phyloP scores from a whole-genome alignment of 1,140 invertebrate species.

The Scaptomyza pallida region DNA sequence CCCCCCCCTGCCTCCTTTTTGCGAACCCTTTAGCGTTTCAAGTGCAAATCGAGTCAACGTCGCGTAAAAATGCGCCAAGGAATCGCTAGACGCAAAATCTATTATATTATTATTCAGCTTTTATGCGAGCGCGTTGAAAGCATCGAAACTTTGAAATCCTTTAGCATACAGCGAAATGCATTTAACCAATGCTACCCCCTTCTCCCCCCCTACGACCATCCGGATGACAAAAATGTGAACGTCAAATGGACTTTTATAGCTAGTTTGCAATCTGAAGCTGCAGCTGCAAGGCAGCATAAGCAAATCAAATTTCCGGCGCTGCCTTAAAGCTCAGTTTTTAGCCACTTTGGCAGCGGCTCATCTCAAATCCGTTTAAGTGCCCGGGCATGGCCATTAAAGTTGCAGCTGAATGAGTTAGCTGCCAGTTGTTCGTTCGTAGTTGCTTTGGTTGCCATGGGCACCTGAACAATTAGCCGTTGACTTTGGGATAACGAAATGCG shows the following conservation, averaged over 20 bases:
- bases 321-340: constrained; percentile 25
- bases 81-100: constrained; percentile 53
- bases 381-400: constrained; percentile 46
- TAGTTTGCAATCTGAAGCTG: background rate
- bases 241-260: constrained; percentile 50
- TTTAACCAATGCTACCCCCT: constrained; percentile 32
- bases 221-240: constrained; percentile 41
- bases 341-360: constrained; percentile 36
- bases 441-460: constrained; percentile 40
- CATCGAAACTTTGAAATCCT: constrained; percentile 46
- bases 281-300: constrained; percentile 20
- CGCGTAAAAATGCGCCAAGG: constrained; percentile 48
- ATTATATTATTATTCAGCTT: constrained; percentile 71
- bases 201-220: background rate
- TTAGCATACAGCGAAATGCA: constrained; percentile 52
- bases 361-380: constrained; percentile 44
- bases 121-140: constrained; percentile 52
- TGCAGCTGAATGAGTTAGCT: constrained; percentile 30
- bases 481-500: constrained; percentile 42
- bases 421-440: background rate
- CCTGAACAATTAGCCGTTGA: constrained; percentile 56
- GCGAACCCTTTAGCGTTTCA: constrained; percentile 29
- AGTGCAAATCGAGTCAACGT: constrained; percentile 64
- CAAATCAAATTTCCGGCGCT: constrained; percentile 74
- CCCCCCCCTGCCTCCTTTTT: background rate